These are phyloP conservation scores for Neocrepidodera transversa DNA, from an alignment of 2,888 invertebrate species.

Conservation along the genomic window DNA sequence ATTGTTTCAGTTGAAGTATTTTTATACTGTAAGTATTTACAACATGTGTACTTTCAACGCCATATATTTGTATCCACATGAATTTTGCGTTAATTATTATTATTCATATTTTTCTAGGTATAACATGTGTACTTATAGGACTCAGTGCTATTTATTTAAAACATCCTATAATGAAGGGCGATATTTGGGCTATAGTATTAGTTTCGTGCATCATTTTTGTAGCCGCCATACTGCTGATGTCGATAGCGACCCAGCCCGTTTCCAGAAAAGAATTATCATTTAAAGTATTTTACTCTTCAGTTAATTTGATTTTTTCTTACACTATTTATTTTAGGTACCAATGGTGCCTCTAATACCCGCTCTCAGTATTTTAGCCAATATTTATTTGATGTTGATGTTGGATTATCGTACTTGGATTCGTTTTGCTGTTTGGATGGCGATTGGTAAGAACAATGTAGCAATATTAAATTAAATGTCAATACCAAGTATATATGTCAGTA, in stretches of 20 bases:
- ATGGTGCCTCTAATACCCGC: constrained; percentile 83
- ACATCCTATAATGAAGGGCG: constrained; percentile 55
- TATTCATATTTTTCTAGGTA: constrained; percentile 47
- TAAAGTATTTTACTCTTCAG: constrained; percentile 57
- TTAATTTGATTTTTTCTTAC: neutral
- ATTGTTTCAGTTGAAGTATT: constrained; percentile 62
- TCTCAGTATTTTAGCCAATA: constrained; percentile 80
- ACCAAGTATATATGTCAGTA: constrained; percentile 6
- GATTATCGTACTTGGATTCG: constrained; percentile 83
- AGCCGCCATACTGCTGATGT: constrained; percentile 59
- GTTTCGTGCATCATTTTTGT: constrained; percentile 48
- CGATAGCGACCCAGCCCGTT: constrained; percentile 69
- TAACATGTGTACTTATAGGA: constrained; percentile 53
- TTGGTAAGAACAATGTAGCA: constrained; percentile 68
- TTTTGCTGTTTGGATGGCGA: constrained; percentile 78
- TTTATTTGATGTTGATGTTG: constrained; percentile 85
- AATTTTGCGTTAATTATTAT: no score
- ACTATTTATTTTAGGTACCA: constrained; percentile 71
- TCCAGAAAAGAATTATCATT: constrained; percentile 70
- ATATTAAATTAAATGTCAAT: constrained; percentile 8
- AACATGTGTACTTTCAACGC: neutral
- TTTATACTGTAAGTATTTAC: constrained; percentile 60
- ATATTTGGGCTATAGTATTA: constrained; percentile 50
- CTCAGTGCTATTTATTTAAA: constrained; percentile 53
- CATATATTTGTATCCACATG: no score